phyloP scores from a whole-genome alignment of 1,140 invertebrate genomes.

The Drosophila pseudoananassae region DNA sequence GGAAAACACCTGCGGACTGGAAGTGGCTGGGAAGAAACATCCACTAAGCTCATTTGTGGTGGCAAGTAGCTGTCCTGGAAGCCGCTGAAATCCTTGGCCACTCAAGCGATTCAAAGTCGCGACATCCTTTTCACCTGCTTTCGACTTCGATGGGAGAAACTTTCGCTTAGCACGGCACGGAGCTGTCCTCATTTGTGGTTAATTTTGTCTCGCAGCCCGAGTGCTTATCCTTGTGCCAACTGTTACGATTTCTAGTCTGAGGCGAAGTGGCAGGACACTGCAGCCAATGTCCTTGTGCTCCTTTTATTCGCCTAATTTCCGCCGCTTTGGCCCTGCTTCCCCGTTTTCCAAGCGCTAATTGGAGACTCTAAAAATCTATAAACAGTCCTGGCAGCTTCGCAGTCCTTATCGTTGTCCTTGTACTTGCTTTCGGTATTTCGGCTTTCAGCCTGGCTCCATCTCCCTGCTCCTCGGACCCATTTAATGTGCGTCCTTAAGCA shows the following conservation, averaged over 20 bases:
- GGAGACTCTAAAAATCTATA: conserved; percentile 70
- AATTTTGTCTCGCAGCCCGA: conserved; percentile 48
- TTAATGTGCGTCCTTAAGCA: conserved; percentile 62
- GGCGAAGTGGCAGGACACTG: conserved; percentile 8
- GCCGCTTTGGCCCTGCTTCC: conserved; percentile 21
- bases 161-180: conserved; percentile 39
- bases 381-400: conserved; percentile 44
- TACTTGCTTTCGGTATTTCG: conserved; percentile 22
- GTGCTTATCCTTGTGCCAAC: conserved; percentile 48
- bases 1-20: conserved; percentile 19
- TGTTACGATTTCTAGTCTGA: conserved; percentile 40
- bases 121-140: conserved; percentile 48
- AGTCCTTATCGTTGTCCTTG: conserved; percentile 27
- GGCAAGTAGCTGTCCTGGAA: conserved; percentile 24
- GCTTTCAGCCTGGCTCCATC: conserved; percentile 4
- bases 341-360: conserved; percentile 54
- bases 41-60: conserved; percentile 56
- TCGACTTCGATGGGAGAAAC: conserved; percentile 53
- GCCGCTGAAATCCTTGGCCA: conserved; percentile 42
- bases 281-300: conserved; percentile 25
- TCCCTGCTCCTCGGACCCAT: conserved; percentile 17
- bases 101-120: conserved; percentile 26
- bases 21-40: conserved; percentile 2
- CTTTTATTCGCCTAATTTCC: conserved; percentile 70
- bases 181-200: conserved; percentile 69